Conservation (phyloP, 2,797 vertebrate species). For the Chanos chanos region DNA sequence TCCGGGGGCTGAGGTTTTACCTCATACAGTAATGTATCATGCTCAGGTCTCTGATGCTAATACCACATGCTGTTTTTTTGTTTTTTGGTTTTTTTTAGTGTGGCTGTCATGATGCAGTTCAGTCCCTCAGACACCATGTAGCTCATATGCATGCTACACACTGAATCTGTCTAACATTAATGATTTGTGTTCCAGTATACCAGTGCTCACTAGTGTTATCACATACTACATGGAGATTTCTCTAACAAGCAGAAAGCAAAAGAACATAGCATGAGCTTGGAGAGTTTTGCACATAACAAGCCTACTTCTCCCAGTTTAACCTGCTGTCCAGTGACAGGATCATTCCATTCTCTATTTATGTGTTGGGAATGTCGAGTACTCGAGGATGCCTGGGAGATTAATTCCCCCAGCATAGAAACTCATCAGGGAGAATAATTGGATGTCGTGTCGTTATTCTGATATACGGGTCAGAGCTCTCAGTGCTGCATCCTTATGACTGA, state of each 20-base stretch:
- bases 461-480: constrained; percentile 27
- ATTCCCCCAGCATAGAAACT: constrained; percentile 44
- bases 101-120: not conserved
- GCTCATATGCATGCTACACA: not conserved
- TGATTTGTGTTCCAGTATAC: constrained; percentile 3
- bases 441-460: constrained; percentile 42
- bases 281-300: not conserved
- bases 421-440: constrained; percentile 52
- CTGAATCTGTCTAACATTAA: not conserved
- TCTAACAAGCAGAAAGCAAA: not conserved
- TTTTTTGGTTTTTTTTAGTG: not conserved
- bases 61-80: not conserved
- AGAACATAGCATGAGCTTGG: constrained; percentile 1
- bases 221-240: not conserved
- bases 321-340: constrained; percentile 19
- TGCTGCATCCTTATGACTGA: constrained; percentile 36
- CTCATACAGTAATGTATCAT: not conserved
- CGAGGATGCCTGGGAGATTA: constrained; percentile 35
- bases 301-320: constrained; percentile 3
- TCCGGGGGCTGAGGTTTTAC: not conserved
- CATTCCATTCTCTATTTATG: constrained; percentile 36
- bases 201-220: not conserved
- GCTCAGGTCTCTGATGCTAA: constrained; percentile 15
- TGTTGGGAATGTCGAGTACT: constrained; percentile 16
- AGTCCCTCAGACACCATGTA: not conserved